phyloP scores from a whole-genome alignment of 1,140 invertebrate species.

The Bacillus rossius region DNA sequence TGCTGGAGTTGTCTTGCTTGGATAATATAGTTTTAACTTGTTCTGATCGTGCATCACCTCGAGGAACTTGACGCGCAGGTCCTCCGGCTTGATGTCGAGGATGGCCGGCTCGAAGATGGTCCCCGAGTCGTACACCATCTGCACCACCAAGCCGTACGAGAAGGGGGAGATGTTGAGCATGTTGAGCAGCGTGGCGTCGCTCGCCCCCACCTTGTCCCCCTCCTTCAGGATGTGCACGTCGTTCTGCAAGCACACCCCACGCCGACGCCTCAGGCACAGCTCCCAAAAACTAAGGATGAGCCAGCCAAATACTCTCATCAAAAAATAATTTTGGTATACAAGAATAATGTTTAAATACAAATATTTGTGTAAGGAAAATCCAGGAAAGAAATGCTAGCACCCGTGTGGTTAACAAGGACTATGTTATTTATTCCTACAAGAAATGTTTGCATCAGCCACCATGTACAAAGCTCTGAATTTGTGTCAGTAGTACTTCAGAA shows the following conservation, averaged over 20 bases:
- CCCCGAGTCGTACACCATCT: constrained; percentile 97
- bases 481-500: no score
- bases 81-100: constrained; percentile 96
- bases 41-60: constrained; percentile 47
- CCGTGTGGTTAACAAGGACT: no score
- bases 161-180: constrained; percentile 99
- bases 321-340: no score
- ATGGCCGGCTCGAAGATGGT: constrained; percentile 96
- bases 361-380: no score
- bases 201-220: constrained; percentile 96
- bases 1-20: no score
- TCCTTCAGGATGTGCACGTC: constrained; percentile 95
- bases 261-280: not conserved
- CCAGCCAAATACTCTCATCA: no score
- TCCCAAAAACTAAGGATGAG: not conserved
- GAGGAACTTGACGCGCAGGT: constrained; percentile 86
- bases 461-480: no score
- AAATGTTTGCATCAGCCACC: no score
- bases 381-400: no score
- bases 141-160: constrained; percentile 94
- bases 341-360: no score
- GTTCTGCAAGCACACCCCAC: constrained; percentile 52
- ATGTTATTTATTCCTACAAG: no score
- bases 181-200: constrained; percentile 96
- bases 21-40: no score